Conservation (phyloP, 2,888 invertebrate genomes). For the Autographa gamma region DNA sequence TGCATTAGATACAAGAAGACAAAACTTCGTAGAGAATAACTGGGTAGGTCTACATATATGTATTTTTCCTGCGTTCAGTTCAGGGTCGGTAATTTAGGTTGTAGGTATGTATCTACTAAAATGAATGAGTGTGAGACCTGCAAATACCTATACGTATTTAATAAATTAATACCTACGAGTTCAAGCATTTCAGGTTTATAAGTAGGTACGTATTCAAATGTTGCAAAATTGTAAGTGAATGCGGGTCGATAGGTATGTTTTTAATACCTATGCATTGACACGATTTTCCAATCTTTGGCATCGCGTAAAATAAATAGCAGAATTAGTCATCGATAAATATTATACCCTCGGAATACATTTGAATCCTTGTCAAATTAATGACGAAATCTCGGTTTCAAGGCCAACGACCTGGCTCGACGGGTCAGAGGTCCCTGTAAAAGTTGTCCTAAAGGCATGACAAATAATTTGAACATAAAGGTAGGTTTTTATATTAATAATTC, state of each 20-base stretch:
- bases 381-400: slow-evolving; percentile 48
- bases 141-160: not conserved
- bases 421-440: slow-evolving; percentile 49
- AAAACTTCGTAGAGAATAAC: no score
- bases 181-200: slow-evolving; percentile 26
- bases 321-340: slow-evolving; percentile 23
- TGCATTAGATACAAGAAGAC: no score
- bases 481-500: no score
- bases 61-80: no score
- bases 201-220: slow-evolving; percentile 19
- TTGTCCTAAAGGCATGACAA: slow-evolving; percentile 16
- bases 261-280: slow-evolving; percentile 14
- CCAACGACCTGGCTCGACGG: slow-evolving; percentile 46
- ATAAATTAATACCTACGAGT: not conserved
- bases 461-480: not conserved
- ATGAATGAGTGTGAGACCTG: no score
- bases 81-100: no score
- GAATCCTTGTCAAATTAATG: slow-evolving; percentile 26
- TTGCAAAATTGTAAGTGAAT: slow-evolving; percentile 49
- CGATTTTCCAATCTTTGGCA: slow-evolving; percentile 6
- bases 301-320: slow-evolving; percentile 1
- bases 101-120: no score
- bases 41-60: no score
- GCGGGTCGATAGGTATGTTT: slow-evolving; percentile 40
- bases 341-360: slow-evolving; percentile 6